Conservation (phyloP, 2,797 vertebrate genomes). For the Antennarius maculatus region DNA sequence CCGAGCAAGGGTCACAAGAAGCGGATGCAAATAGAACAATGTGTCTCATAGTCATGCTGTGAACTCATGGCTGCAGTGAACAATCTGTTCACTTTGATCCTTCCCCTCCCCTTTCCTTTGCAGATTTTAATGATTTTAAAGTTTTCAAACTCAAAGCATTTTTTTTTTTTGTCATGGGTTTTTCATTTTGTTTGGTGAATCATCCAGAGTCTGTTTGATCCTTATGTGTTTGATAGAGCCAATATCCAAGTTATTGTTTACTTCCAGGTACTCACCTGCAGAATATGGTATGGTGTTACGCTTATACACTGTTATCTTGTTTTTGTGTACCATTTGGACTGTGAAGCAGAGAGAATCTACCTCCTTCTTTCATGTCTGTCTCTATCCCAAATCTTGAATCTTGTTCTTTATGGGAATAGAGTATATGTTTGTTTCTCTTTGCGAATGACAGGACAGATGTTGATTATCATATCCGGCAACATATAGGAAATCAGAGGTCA, state of each 20-base stretch:
- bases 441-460: not conserved
- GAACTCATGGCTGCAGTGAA: not conserved
- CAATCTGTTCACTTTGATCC: constrained; percentile 7
- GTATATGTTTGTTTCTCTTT: not conserved
- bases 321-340: not conserved
- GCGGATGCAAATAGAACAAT: constrained; percentile 48
- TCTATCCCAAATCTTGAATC: not conserved
- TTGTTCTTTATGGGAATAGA: not conserved
- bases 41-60: constrained; percentile 16
- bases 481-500: not conserved
- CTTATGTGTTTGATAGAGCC: not conserved
- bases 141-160: not conserved
- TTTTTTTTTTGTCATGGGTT: not conserved
- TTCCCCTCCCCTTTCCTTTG: not conserved
- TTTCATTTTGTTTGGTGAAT: not conserved
- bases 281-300: not conserved
- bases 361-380: not conserved
- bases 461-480: not conserved
- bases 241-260: not conserved
- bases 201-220: not conserved
- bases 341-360: not conserved
- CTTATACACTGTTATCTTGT: not conserved
- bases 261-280: not conserved
- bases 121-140: constrained; percentile 2
- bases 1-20: constrained; percentile 47